Conservation (phyloP, 92 coral and sea anemone genomes). For the Plumapathes pennacea region DNA sequence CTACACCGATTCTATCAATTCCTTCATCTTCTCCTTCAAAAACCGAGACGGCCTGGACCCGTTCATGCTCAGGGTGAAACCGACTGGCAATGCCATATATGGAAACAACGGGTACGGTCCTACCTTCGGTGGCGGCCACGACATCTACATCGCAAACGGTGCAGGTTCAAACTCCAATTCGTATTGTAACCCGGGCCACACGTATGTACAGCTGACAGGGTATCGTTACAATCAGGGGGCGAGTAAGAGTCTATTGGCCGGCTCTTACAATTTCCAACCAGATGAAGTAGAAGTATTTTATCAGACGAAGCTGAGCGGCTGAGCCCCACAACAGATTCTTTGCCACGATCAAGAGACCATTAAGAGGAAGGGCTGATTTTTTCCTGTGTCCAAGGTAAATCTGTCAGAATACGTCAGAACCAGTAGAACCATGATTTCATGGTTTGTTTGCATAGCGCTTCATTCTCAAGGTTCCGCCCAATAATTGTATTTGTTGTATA, state of each 20-base stretch:
- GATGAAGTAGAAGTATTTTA: conserved; percentile 71
- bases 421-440: no score
- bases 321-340: no score
- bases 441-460: no score
- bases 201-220: conserved; percentile 30
- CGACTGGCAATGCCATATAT: conserved; percentile 39
- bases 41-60: conserved; percentile 48
- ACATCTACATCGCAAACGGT: conserved; percentile 38
- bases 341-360: no score
- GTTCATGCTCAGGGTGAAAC: conserved; percentile 43
- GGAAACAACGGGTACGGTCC: conserved; percentile 37
- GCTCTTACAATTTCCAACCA: conserved; percentile 50
- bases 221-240: conserved; percentile 22
- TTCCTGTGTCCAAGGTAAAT: no score
- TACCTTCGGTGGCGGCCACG: conserved; percentile 68
- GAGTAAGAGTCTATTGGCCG: conserved; percentile 41
- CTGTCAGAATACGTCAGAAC: no score
- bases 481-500: no score
- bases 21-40: conserved; percentile 67
- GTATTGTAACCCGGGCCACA: conserved; percentile 36
- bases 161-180: conserved; percentile 56
- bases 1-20: conserved; percentile 41
- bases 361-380: no score
- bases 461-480: no score
- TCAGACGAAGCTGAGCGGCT: no score